Base-by-base conservation (phyloP, 2,888 invertebrate genomes). In the Calliopum simillimum region DNA sequence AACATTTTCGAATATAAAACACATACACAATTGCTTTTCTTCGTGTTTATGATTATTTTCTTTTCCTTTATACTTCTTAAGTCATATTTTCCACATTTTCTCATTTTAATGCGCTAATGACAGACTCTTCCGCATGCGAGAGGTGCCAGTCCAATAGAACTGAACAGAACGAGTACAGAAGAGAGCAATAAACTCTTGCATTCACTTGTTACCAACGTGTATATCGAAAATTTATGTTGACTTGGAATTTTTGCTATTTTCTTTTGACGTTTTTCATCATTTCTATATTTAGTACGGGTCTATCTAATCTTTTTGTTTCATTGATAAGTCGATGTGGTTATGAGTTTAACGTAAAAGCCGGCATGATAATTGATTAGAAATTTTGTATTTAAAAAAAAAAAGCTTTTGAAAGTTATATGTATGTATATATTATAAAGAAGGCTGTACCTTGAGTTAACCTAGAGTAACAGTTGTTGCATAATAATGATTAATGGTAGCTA, bases 181-280 rank as follows among this genome's bases (percentile, higher is more conserved):
- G 33, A 21, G 62, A 62, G 62, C 62, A 62, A 62, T 62, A 62
- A 62, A 62, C 62, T 62, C 47, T 62, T 62, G 47, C 44, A 62
- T 46, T 12, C 62, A 19, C 8, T 33, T 8, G 8, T 33, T 33
- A 47, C 62, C 44, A 19, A 14, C 62, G 41, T 58, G n/a, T n/a
- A n/a, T n/a, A 33, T 58, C 56, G 25, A 12, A 12, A 25, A 14
- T 41, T 58, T 14, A n/a, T 13, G 25, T 25, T 33, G 41, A 33
- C 11, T 16, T 16, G 4, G 23, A 14, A 33, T 58, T 58, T 58
- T 12, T 16, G 14, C 16, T 58, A 41, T 13, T 25, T 58, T 41
- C 33, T 21, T 25, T 58, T 33, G 33, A 33, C 33, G 2, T 33
- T 58, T 13, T 33, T 58, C 56, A 25, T 41, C 56, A 58, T 41